phyloP scores from a whole-genome alignment of 2,888 invertebrate genomes.

The Polydrusus cervinus region DNA sequence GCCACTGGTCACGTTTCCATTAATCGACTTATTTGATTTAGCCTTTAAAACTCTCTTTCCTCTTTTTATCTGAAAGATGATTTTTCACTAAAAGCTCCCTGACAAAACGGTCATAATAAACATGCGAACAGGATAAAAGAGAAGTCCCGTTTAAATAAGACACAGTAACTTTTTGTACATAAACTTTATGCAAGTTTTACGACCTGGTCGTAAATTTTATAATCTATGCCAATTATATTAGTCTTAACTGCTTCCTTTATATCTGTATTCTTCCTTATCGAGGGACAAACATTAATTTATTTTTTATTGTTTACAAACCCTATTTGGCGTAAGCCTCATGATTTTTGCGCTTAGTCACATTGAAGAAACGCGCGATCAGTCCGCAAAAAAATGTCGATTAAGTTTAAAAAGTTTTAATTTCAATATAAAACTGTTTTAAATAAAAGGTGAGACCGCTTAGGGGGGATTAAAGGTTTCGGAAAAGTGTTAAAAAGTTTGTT shows the following conservation, averaged over 20 bases:
- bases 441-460: no score
- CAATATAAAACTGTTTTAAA: neutral
- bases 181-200: constrained; percentile 11
- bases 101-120: neutral
- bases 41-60: no score
- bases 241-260: constrained; percentile 25
- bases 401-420: neutral
- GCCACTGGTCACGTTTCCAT: no score
- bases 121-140: constrained; percentile 3
- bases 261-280: constrained; percentile 8
- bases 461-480: neutral
- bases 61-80: no score
- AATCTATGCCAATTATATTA: constrained; percentile 1
- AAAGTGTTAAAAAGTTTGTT: neutral
- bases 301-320: neutral
- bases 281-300: neutral
- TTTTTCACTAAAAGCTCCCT: no score
- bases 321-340: neutral
- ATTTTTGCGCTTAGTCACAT: neutral
- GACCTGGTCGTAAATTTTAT: neutral
- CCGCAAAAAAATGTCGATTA: neutral
- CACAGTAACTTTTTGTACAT: constrained; percentile 1
- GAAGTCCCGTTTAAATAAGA: neutral
- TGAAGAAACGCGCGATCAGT: neutral
- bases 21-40: no score